phyloP scores from a whole-genome alignment of 1,140 invertebrate species.

The Heliconius congener region DNA sequence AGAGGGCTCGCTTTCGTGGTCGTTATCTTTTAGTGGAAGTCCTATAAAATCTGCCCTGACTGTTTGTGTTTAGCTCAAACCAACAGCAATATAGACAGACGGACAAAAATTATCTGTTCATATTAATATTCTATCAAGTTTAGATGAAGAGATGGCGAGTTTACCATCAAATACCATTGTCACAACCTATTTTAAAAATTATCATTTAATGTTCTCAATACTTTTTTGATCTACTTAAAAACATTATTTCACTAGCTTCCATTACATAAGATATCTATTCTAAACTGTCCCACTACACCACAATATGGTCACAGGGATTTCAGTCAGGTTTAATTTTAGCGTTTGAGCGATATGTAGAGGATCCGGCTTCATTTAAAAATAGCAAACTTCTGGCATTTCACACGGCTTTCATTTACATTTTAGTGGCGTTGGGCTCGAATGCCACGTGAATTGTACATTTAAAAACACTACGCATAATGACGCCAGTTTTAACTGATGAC shows the following conservation, averaged over 20 bases:
- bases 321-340: constrained; percentile 46
- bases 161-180: no score
- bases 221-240: no score
- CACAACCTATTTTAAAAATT: no score
- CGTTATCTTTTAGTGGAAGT: no score
- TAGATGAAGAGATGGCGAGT: no score
- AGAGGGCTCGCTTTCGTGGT: no score
- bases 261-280: constrained; percentile 3
- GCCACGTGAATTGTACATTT: constrained; percentile 13
- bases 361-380: constrained; percentile 53
- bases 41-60: no score
- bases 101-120: no score
- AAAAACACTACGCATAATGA: constrained; percentile 14
- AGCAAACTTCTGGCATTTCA: constrained; percentile 52
- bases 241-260: neutral
- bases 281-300: constrained; percentile 6
- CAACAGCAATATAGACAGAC: no score
- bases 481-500: neutral
- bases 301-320: constrained; percentile 10
- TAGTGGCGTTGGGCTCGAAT: neutral
- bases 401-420: constrained; percentile 40
- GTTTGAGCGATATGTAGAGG: constrained; percentile 43
- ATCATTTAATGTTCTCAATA: no score
- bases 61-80: no score
- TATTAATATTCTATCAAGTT: no score